These are phyloP conservation scores for Thera britannica DNA, from an alignment of 2,888 invertebrate genomes.

Conservation along the genomic window DNA sequence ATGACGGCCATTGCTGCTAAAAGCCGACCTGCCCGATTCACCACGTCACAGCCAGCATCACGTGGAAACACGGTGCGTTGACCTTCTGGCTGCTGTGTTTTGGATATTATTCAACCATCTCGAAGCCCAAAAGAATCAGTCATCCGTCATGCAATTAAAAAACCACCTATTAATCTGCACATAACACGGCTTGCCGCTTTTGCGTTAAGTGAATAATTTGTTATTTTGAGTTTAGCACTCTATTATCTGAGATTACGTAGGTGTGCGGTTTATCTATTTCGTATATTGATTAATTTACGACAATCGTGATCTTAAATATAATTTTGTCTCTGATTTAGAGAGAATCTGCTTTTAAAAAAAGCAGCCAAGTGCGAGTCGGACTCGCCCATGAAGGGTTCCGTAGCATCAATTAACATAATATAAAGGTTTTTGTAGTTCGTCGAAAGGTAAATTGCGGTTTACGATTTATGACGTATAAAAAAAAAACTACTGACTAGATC, in stretches of 20 bases:
- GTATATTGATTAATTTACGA: slow-evolving; percentile 44
- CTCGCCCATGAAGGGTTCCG: too few species aligned
- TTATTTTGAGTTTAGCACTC: slow-evolving; percentile 54
- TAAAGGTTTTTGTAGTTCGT: too few species aligned
- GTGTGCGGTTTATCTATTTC: slow-evolving; percentile 56
- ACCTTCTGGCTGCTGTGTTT: slow-evolving; percentile 76
- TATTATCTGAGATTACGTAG: slow-evolving; percentile 54
- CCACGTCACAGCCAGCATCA: slow-evolving; percentile 71
- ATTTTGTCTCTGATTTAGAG: neutral
- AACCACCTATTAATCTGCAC: slow-evolving; percentile 57
- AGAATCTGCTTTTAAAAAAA: neutral
- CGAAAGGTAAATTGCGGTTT: too few species aligned
- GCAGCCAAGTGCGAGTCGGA: too few species aligned
- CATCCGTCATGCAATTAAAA: slow-evolving; percentile 61
- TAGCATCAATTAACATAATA: too few species aligned
- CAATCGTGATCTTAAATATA: slow-evolving; percentile 20
- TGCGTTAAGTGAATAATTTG: slow-evolving; percentile 52
- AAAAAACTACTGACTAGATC: too few species aligned
- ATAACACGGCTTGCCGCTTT: slow-evolving; percentile 45
- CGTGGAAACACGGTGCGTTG: slow-evolving; percentile 74
- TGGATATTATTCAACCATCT: slow-evolving; percentile 65
- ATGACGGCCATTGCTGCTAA: slow-evolving; percentile 59
- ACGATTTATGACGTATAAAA: too few species aligned
- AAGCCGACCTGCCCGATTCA: slow-evolving; percentile 48
- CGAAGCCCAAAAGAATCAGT: slow-evolving; percentile 51